These are phyloP conservation scores for Calameuta filiformis DNA, from an alignment of 2,888 invertebrate species.

Conservation along the genomic window DNA sequence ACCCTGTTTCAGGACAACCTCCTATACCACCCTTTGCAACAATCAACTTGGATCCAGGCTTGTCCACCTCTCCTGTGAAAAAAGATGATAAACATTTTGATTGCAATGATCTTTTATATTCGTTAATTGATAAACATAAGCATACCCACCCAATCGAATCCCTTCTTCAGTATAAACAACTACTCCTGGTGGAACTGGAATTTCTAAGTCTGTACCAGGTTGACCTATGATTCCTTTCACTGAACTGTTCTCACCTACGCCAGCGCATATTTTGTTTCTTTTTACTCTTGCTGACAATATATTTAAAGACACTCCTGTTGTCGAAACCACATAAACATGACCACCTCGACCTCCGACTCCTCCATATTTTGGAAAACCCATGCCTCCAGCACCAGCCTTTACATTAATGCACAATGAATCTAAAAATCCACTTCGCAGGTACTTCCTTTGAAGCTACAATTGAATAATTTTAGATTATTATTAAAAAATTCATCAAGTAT, in stretches of 20 bases:
- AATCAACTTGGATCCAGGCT: conserved; percentile 74
- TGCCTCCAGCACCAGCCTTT: conserved; percentile 86
- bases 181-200: conserved; percentile 87
- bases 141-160: conserved; percentile 69
- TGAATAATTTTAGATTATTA: neutral
- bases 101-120: neutral
- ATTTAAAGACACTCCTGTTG: conserved; percentile 71
- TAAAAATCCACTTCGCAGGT: conserved; percentile 72
- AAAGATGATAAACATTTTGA: conserved; percentile 13
- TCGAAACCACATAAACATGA: conserved; percentile 79
- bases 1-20: conserved; percentile 81
- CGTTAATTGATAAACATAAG: neutral
- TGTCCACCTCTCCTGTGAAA: conserved; percentile 78
- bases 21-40: conserved; percentile 87
- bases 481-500: neutral
- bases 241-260: conserved; percentile 80
- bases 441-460: conserved; percentile 66
- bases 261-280: conserved; percentile 73
- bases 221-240: conserved; percentile 80
- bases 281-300: conserved; percentile 69
- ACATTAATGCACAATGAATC: conserved; percentile 85
- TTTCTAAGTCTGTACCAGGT: conserved; percentile 76
- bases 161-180: conserved; percentile 77
- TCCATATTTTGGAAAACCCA: conserved; percentile 83
- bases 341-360: conserved; percentile 94